Evolutionary conservation across 2,113 vertebrate genomes (phyloP).

Genomic region (Phylloscopus whistleri): DNA sequence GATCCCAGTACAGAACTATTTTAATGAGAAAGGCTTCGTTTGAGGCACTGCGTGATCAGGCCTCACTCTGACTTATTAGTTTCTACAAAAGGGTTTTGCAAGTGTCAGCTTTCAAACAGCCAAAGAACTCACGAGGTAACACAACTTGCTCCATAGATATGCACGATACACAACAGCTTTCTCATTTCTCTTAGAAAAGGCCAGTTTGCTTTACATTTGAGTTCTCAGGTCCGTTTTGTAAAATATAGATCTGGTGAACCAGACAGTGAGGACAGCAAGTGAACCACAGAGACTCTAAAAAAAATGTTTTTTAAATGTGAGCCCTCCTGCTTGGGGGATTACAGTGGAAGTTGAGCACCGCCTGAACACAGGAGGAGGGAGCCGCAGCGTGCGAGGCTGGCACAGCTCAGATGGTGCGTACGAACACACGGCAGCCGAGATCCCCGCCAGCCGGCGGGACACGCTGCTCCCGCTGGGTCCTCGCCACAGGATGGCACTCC

Average conservation of each 20-base stretch:
- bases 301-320: not conserved
- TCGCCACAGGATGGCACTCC: constrained; percentile 74
- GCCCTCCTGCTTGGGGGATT: not conserved
- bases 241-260: not conserved
- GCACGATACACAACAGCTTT: not conserved
- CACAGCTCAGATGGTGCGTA: not conserved
- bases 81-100: not conserved
- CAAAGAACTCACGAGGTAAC: not conserved
- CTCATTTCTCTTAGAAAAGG: not conserved
- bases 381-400: not conserved
- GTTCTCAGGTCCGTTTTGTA: not conserved
- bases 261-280: not conserved
- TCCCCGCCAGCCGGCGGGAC: not conserved
- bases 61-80: not conserved
- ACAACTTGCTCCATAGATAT: not conserved
- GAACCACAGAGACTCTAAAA: not conserved
- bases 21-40: not conserved
- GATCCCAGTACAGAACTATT: not conserved
- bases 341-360: not conserved
- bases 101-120: not conserved
- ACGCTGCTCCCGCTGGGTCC: not conserved
- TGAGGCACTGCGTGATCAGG: not conserved
- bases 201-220: not conserved
- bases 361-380: not conserved
- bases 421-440: not conserved